Evolutionary conservation across 2,113 vertebrate genomes (phyloP).

Genomic region (Leptosomus discolor): DNA sequence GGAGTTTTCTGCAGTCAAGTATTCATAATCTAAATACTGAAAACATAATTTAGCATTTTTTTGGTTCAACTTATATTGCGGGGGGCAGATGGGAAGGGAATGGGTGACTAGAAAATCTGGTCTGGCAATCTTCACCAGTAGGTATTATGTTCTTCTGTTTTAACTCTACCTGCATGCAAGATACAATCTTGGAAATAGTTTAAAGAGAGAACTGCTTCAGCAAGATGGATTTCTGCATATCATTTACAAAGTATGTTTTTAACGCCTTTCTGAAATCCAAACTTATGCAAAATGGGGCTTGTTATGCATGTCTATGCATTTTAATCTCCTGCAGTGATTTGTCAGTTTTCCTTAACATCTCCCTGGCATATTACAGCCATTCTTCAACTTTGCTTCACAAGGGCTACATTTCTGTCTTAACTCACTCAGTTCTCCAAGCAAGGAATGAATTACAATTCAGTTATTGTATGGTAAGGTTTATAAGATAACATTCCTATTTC

Average conservation of each 20-base stretch:
- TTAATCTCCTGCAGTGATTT: slow-evolving; percentile 56
- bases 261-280: slow-evolving; percentile 11
- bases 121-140: background rate
- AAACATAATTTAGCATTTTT: background rate
- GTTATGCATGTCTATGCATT: slow-evolving; percentile 30
- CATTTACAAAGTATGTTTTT: slow-evolving; percentile 52
- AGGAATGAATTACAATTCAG: background rate
- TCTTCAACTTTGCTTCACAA: background rate
- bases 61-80: background rate
- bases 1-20: background rate
- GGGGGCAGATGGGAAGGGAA: background rate
- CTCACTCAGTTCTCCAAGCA: background rate
- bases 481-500: background rate
- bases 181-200: slow-evolving; percentile 53
- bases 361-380: background rate
- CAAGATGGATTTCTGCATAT: slow-evolving; percentile 45
- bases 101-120: slow-evolving; percentile 7
- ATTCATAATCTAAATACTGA: background rate
- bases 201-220: slow-evolving; percentile 48
- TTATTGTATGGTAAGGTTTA: background rate
- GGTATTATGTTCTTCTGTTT: background rate
- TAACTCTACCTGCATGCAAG: background rate
- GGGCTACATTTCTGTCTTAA: background rate
- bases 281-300: slow-evolving; percentile 6
- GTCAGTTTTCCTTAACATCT: slow-evolving; percentile 14